These are phyloP conservation scores for Helicolenus hilgendorfi DNA, from an alignment of 2,797 vertebrate genomes.

Conservation along the genomic window DNA sequence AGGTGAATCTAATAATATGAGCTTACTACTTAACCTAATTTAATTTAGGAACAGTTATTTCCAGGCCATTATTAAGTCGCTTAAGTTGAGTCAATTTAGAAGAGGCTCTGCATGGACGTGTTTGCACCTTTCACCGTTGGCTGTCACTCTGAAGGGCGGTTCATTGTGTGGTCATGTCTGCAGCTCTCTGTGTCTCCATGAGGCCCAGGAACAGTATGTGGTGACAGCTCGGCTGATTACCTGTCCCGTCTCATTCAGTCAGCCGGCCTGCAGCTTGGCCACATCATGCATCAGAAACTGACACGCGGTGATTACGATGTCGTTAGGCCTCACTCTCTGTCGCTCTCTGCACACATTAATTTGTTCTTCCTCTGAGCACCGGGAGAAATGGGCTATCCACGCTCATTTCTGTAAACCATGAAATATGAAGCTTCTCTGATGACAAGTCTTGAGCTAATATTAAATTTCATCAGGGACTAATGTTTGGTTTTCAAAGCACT, in stretches of 20 bases:
- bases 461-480: constrained; percentile 50
- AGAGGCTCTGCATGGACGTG: constrained; percentile 2
- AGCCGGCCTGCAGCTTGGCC: constrained; percentile 75
- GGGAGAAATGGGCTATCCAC: constrained; percentile 39
- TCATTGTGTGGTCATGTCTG: constrained; percentile 68
- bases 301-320: constrained; percentile 82
- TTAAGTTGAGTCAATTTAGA: constrained; percentile 30
- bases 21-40: not conserved
- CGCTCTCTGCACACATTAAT: constrained; percentile 66
- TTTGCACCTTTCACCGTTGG: constrained; percentile 44
- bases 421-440: constrained; percentile 59
- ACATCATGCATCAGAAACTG: constrained; percentile 81
- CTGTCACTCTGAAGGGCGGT: constrained; percentile 53
- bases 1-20: not conserved
- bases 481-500: constrained; percentile 59
- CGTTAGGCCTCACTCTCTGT: constrained; percentile 74
- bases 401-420: constrained; percentile 57
- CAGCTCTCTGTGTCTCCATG: constrained; percentile 47
- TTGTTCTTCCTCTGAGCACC: constrained; percentile 61
- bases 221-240: constrained; percentile 84
- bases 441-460: constrained; percentile 56
- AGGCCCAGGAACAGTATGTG: constrained; percentile 57
- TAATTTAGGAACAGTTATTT: not conserved
- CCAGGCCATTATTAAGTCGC: not conserved
- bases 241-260: constrained; percentile 80